Evolutionary conservation across 1,140 invertebrate genomes (phyloP), one percentile per base, ranked within the genome.

Genomic region (Drosophila watanabei): DNA sequence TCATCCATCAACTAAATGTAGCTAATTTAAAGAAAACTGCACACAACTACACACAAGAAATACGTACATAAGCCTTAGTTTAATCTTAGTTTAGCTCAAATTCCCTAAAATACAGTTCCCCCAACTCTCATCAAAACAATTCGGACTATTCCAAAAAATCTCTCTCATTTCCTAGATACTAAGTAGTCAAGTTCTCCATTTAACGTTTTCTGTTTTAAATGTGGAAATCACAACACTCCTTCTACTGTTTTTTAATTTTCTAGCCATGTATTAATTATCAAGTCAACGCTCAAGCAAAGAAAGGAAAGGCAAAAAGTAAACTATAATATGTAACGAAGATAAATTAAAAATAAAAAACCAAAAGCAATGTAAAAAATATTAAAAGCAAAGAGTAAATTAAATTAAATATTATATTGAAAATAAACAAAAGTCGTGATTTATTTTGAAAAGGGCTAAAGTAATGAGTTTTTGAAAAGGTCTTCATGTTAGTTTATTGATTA

Each of bases 341-440:
- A 64, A 71, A 73, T 45, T 45, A 49, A 78, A 70, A 65, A 43
- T 59, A 49, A 77, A 56, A 56, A 56, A 75, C 75, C 82, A 88
- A 91, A 85, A 91, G 80, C 77, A 91, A 81, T 91, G 82, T 87
- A 91, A 83, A 83, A 69, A 82, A 69, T 62, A 78, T 72, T 61
- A 59, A 59, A 82, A 79, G 57, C 54, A 80, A 77, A 71, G 61
- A 80, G 49, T 82, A 86, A 81, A 86, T 75, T 88, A 79, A 81
- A 91, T 82, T 91, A 87, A 88, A 91, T 76, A 85, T 80, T 62
- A 68, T 80, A 79, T 86, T 83, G 73, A 65, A 78, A 56, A 78
- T 78, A 60, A 13, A 32, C 9, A 33, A 30, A 45, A 52, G 45
- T 61, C 49, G 45, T 51, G 20, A 60, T 73, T 73, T 43, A 70